Conservation (phyloP, 2,113 vertebrate species). For the Periophthalmus modestus region DNA sequence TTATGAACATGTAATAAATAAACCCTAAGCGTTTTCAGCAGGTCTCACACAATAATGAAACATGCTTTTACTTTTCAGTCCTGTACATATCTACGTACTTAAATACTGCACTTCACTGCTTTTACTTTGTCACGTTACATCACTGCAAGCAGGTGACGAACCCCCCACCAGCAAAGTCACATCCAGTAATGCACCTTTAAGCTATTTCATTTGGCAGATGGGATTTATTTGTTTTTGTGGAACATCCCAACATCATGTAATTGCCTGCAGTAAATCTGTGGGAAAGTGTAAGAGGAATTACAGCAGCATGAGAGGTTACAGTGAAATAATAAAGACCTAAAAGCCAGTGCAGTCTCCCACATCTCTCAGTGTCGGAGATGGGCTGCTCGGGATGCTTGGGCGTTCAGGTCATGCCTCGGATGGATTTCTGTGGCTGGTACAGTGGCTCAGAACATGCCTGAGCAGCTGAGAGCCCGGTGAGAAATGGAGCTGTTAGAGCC, state of each 20-base stretch:
- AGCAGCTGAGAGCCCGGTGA: slow-evolving; percentile 53
- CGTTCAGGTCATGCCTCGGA: slow-evolving; percentile 58
- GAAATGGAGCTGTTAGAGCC: slow-evolving; percentile 53
- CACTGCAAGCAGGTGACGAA: too few species aligned
- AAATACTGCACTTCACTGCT: too few species aligned
- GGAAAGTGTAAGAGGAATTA: slow-evolving; percentile 20
- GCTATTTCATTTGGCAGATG: background rate
- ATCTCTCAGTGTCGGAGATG: slow-evolving; percentile 19
- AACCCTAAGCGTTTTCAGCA: too few species aligned
- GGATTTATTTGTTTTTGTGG: background rate
- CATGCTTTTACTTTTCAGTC: too few species aligned
- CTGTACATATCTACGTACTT: too few species aligned
- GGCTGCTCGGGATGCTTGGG: slow-evolving; percentile 42
- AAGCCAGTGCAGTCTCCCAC: slow-evolving; percentile 13
- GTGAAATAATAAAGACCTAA: slow-evolving; percentile 25
- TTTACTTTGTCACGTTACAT: too few species aligned
- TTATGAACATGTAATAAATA: too few species aligned
- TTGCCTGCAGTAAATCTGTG: slow-evolving; percentile 2
- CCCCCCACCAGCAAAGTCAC: background rate
- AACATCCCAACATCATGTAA: background rate
- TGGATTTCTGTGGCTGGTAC: slow-evolving; percentile 57
- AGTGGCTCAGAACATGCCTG: slow-evolving; percentile 51
- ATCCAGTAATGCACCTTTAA: background rate
- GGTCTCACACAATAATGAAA: too few species aligned
- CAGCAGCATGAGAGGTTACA: slow-evolving; percentile 12